phyloP scores from a whole-genome alignment of 2,797 vertebrate species.

The Leucoraja ocellata region DNA sequence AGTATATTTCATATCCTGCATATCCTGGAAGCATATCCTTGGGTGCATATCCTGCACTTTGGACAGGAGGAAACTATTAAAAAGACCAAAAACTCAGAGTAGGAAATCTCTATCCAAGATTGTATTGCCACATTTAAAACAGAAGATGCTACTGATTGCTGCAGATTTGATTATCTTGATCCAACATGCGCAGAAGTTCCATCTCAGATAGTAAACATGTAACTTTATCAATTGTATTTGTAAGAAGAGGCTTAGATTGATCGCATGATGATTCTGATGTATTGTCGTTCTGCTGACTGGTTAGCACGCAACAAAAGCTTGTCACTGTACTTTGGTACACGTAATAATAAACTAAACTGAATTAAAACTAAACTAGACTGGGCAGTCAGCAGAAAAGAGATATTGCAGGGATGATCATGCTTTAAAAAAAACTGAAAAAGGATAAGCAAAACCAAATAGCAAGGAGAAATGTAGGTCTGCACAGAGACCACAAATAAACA shows the following conservation, averaged over 20 bases:
- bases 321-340: too few species aligned
- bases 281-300: too few species aligned
- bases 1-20: neutral
- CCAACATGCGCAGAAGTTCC: too few species aligned
- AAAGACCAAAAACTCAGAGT: neutral
- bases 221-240: neutral
- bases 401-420: neutral
- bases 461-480: neutral
- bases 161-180: neutral
- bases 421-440: neutral
- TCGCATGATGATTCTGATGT: neutral
- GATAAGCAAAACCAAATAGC: neutral
- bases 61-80: conserved; percentile 26
- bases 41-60: neutral
- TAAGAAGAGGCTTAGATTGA: too few species aligned
- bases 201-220: neutral
- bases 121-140: neutral
- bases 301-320: too few species aligned
- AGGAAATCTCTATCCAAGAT: neutral
- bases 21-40: neutral
- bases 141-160: neutral
- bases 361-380: neutral
- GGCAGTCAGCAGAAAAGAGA: neutral
- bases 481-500: conserved; percentile 27
- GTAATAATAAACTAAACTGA: too few species aligned